phyloP scores from a whole-genome alignment of 1,140 invertebrate genomes.

The Drosophila watanabei region DNA sequence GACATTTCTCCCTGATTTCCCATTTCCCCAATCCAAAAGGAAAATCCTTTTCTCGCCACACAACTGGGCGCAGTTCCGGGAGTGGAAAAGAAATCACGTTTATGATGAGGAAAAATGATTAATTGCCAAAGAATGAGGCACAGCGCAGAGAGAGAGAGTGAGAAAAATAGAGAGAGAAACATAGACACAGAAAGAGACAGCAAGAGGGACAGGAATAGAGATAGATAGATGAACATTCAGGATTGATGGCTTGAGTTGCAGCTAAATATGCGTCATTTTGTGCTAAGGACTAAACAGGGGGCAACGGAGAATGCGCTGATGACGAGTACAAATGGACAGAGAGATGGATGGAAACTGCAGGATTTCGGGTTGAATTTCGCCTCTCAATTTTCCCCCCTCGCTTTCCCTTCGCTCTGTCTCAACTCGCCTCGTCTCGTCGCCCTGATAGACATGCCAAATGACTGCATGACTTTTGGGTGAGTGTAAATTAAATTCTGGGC shows the following conservation, averaged over 20 bases:
- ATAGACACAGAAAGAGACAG: neutral
- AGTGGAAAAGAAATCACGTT: constrained; percentile 78
- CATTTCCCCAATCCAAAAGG: neutral
- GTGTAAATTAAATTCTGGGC: constrained; percentile 80
- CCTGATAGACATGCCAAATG: constrained; percentile 82
- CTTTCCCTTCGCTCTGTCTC: constrained; percentile 2
- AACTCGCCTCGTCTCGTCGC: constrained; percentile 32
- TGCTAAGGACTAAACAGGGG: constrained; percentile 68
- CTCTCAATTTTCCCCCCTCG: neutral
- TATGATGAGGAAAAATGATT: constrained; percentile 82
- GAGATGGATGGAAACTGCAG: constrained; percentile 72
- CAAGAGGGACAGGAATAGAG: constrained; percentile 31
- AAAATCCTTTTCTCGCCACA: constrained; percentile 39
- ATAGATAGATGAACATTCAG: constrained; percentile 56
- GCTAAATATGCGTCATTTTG: constrained; percentile 83
- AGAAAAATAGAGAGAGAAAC: constrained; percentile 35
- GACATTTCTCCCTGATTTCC: constrained; percentile 7
- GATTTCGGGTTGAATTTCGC: constrained; percentile 51
- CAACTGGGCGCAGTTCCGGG: constrained; percentile 59
- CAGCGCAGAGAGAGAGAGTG: constrained; percentile 16
- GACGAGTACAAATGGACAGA: constrained; percentile 77
- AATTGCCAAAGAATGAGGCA: constrained; percentile 83
- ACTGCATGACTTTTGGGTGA: constrained; percentile 83
- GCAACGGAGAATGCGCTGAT: constrained; percentile 44
- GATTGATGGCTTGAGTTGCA: constrained; percentile 81